Base-by-base conservation (phyloP, 2,888 invertebrate genomes). In the Drosophila nr. perissopoda region DNA sequence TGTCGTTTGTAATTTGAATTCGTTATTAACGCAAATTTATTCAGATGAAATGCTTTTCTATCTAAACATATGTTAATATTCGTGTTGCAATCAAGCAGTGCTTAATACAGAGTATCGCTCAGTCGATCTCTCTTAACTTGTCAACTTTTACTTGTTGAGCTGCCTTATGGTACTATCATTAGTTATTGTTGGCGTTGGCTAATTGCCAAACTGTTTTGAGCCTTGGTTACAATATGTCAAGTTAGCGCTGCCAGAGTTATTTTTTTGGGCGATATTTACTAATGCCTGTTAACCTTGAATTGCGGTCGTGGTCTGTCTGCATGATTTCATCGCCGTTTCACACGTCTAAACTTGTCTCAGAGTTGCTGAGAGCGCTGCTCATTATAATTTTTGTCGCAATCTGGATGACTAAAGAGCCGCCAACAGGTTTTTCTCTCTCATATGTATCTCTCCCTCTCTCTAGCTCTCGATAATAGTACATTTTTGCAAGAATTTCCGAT, bases 311-410 rank as follows among this genome's bases (percentile, higher is more conserved):
- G 33, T 66, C 25, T 34, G 67, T 77, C 72, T 73, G 87, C 80
- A 73, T 85, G 85, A 85, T 89, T 89, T 85, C 85, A 85, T 85
- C 85, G 85, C 33, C 33, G 69, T 65, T 77, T 77, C 73, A 68
- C 73, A 81, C 57, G 42, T 76, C 48, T 40, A 60, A 87, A 78
- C 70, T 73, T 71, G 82, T 73, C 85, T 64, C 54, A 76, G 60
- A 64, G 56, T 71, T 49, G 56, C 49, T 38, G 45, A 38, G 36
- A 6, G 34, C 25, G n/a, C 48, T 52, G 81, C 84, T 81, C 85
- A 84, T 84, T 87, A 89, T 73, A 76, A 84, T 87, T 84, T 84
- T 87, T 65, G 82, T 77, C 84, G 73, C 89, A 76, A 82, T 62
- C 53, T 69, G 69, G 84, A 87, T 89, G 89, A 85, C 85, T 81